Base-by-base conservation (phyloP, 2,113 vertebrate genomes). In the Paramisgurnus dabryanus region DNA sequence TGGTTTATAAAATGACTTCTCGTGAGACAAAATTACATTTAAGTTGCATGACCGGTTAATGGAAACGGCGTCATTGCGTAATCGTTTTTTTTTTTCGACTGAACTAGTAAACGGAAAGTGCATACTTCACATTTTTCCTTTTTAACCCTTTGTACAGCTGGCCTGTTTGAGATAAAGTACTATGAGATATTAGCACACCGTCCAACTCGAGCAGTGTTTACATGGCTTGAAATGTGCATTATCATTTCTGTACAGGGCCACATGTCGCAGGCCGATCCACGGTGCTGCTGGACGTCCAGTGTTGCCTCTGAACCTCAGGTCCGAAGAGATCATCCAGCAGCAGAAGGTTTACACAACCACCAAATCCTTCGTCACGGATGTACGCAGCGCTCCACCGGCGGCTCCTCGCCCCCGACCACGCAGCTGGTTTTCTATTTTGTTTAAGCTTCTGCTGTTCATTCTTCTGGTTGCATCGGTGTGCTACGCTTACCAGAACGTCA, bases 251-350 rank as follows among this genome's bases (percentile, higher is more conserved):
- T 45, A 58, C 87, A 98, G 97, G 85, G 97, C 95, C 49, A 96
- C 95, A 84, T 97, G 97, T 88, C 94, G 97, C 87, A 95, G 92
- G 87, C 97, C 97, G 10, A 98, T 99, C 87, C 94, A 94, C 87
- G 97, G 97, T 67, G 97, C 97, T 76, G 96, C 96, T 10, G 95
- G 96, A 47, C 93, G 96, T 40, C 96, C 97, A 0, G 53, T 96
- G 60, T 95, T 95, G 84, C 87, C 89, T 64, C 93, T 92, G 84
- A 95, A 96, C 82, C 97, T 95, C 91, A 94, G 93, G 90, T 84
- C 96, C 86, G 95, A 97, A 40, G 95, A 98, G 71, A 87, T 90
- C 47, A 85, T 85, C 5, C 39, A 91, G 41, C 83, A 89, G 57
- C 89, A 66, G 82, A 88, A 61, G 39, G 7, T 87, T 64, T 83